Percentiles rank a stretch among this genome's conserved stretches.
phyloP scores from a whole-genome alignment of 2,888 invertebrate genomes.

The Hoplodrina ambigua region DNA sequence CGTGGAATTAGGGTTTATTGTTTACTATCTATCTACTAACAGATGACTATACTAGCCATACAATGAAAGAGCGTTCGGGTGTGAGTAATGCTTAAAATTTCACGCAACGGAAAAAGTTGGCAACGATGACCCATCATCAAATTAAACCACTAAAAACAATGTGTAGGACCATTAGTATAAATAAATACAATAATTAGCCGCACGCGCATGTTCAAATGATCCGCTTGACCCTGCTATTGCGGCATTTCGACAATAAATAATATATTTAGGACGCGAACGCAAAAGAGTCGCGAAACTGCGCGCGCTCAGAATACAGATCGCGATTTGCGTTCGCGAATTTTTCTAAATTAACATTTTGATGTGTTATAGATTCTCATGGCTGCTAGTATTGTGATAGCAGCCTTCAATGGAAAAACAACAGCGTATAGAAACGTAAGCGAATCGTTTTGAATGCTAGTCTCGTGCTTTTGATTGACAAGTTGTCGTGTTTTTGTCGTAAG shows the following conservation, averaged over 20 bases:
- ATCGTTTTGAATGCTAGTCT: conserved; percentile 28
- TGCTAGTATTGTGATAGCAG: conserved; percentile 33
- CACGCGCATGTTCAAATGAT: conserved; percentile 45
- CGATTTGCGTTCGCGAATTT: conserved; percentile 54
- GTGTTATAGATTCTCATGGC: conserved; percentile 24
- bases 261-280: conserved; percentile 72
- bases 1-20: neutral
- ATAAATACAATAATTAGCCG: conserved; percentile 52
- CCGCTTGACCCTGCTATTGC: conserved; percentile 61
- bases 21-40: neutral
- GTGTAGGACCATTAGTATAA: conserved; percentile 23
- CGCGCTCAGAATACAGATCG: conserved; percentile 60
- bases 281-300: conserved; percentile 66
- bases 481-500: conserved; percentile 27
- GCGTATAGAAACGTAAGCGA: conserved; percentile 12
- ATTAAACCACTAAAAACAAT: conserved; percentile 32
- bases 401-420: conserved; percentile 32
- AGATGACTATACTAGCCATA: no score
- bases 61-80: neutral
- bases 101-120: conserved; percentile 19
- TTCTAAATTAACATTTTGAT: conserved; percentile 57
- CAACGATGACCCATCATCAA: conserved; percentile 27
- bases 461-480: conserved; percentile 20
- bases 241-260: conserved; percentile 71
- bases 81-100: neutral